phyloP scores from a whole-genome alignment of 2,797 vertebrate genomes.

The Silurus lanzhouensis region DNA sequence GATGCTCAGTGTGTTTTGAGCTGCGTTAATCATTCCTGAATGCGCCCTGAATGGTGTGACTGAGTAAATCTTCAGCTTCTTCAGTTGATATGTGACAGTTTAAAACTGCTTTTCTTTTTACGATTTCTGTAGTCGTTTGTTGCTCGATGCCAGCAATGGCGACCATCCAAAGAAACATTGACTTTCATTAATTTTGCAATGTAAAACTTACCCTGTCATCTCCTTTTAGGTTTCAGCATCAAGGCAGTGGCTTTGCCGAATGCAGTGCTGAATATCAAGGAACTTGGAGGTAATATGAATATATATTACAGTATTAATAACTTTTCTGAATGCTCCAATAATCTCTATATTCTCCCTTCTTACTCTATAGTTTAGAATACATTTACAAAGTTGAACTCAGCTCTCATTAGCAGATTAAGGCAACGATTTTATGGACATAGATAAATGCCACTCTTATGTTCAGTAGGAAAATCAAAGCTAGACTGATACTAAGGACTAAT shows the following conservation, averaged over 20 bases:
- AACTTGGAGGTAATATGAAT: constrained; percentile 92
- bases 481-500: background rate
- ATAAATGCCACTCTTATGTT: background rate
- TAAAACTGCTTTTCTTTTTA: constrained; percentile 11
- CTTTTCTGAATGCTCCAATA: background rate
- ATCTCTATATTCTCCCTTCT: background rate
- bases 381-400: constrained; percentile 30
- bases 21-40: constrained; percentile 50
- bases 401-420: background rate
- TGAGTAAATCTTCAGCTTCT: constrained; percentile 14
- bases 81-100: constrained; percentile 3
- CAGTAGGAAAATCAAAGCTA: constrained; percentile 8
- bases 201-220: background rate
- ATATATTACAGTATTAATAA: background rate
- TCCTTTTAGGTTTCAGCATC: constrained; percentile 93
- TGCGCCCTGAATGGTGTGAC: constrained; percentile 14
- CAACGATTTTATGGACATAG: background rate
- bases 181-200: background rate
- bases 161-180: background rate
- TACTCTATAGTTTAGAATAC: background rate
- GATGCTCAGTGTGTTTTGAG: constrained; percentile 52
- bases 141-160: background rate
- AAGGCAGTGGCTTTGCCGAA: constrained; percentile 97
- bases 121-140: background rate
- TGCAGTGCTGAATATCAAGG: constrained; percentile 97